phyloP scores from a whole-genome alignment of 2,797 vertebrate species.

The Botia kubotai region DNA sequence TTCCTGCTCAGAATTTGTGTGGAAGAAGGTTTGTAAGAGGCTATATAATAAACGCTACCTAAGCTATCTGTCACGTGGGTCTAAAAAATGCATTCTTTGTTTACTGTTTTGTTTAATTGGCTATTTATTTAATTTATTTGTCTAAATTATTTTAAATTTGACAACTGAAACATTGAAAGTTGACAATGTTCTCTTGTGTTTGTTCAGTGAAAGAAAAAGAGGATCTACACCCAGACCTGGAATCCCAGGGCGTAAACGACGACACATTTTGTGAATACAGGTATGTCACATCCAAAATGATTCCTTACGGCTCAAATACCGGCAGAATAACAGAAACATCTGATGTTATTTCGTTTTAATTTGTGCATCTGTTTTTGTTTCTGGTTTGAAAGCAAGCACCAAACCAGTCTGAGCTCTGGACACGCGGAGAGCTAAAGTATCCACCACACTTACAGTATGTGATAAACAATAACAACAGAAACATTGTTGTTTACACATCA shows the following conservation, averaged over 20 bases:
- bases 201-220: constrained; percentile 96
- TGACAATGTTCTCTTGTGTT: constrained; percentile 51
- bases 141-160: too few relatives aligned
- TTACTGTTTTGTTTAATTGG: too few relatives aligned
- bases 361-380: constrained; percentile 64
- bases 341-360: constrained; percentile 52
- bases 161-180: neutral
- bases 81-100: too few relatives aligned
- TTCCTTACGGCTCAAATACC: constrained; percentile 35
- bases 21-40: too few relatives aligned
- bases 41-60: too few relatives aligned
- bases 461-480: constrained; percentile 67
- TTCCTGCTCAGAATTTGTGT: too few relatives aligned
- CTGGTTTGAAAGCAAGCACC: constrained; percentile 74
- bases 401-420: constrained; percentile 64
- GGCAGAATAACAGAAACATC: constrained; percentile 43
- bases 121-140: constrained; percentile 21
- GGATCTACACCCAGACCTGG: constrained; percentile 93
- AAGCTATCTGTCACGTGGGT: too few relatives aligned
- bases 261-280: constrained; percentile 99
- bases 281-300: constrained; percentile 74
- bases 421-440: constrained; percentile 72
- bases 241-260: constrained; percentile 94
- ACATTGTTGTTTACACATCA: constrained; percentile 68
- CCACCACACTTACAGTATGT: constrained; percentile 66